Conservation (phyloP, 2,797 vertebrate genomes). For the Pangasius larnaudii region DNA sequence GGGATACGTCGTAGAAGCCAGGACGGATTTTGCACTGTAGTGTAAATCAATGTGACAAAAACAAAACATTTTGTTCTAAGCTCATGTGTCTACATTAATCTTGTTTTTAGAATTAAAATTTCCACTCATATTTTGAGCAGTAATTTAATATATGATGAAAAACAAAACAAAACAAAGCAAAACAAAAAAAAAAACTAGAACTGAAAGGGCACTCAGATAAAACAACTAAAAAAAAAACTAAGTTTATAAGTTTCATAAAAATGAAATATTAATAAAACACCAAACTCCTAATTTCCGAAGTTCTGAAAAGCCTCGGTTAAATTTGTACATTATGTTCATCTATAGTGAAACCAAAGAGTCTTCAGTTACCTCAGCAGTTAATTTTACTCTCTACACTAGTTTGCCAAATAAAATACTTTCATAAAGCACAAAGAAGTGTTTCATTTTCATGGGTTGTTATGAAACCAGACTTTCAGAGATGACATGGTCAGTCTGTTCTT, state of each 20-base stretch:
- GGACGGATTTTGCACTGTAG: background rate
- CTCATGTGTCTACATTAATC: background rate
- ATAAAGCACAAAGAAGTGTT: constrained; percentile 7
- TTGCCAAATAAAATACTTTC: constrained; percentile 17
- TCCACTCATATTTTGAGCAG: background rate
- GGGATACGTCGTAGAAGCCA: background rate
- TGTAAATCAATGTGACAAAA: background rate
- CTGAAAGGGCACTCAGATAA: background rate
- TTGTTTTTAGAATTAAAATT: background rate
- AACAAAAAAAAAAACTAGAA: background rate
- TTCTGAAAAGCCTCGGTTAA: no score
- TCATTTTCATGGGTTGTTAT: constrained; percentile 11
- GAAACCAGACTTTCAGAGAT: background rate
- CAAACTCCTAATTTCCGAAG: background rate
- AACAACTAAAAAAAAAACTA: background rate
- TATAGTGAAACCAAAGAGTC: background rate
- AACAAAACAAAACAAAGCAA: background rate
- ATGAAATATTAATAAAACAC: background rate
- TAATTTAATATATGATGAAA: no score
- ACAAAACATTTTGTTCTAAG: constrained; percentile 9
- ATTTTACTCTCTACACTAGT: background rate
- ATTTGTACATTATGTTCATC: background rate
- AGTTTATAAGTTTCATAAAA: background rate
- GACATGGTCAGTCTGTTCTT: background rate
- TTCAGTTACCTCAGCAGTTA: background rate